These are phyloP conservation scores for Cyrtodaria siliqua DNA, from an alignment of 2,888 invertebrate species.

Conservation along the genomic window DNA sequence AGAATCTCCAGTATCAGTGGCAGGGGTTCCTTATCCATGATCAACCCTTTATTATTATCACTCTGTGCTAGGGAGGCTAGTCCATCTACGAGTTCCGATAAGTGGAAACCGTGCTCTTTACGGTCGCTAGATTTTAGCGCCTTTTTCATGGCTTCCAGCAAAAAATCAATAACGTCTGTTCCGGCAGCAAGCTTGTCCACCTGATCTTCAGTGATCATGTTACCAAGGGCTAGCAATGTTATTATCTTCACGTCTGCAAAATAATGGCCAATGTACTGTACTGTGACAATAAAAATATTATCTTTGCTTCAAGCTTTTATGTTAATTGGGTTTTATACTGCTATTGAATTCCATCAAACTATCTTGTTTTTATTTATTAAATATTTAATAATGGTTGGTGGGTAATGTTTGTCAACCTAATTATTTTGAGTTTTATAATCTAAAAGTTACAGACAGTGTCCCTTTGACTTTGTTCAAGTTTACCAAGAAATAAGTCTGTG, in stretches of 20 bases:
- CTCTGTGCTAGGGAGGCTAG: constrained; percentile 73
- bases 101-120: constrained; percentile 70
- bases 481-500: too few relatives aligned
- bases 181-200: constrained; percentile 70
- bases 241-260: constrained; percentile 74
- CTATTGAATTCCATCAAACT: too few relatives aligned
- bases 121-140: constrained; percentile 57
- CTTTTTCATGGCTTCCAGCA: constrained; percentile 61
- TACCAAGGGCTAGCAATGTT: constrained; percentile 71
- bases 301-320: too few relatives aligned
- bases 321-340: too few relatives aligned
- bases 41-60: constrained; percentile 72
- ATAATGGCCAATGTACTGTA: too few relatives aligned
- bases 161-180: constrained; percentile 70
- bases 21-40: constrained; percentile 65
- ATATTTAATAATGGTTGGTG: too few relatives aligned
- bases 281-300: too few relatives aligned
- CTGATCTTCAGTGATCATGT: constrained; percentile 76
- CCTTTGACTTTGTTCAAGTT: too few relatives aligned
- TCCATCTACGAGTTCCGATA: constrained; percentile 74
- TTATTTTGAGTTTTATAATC: too few relatives aligned
- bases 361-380: too few relatives aligned
- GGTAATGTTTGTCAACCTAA: too few relatives aligned
- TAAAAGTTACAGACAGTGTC: too few relatives aligned
- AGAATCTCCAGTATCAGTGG: constrained; percentile 55